phyloP scores from a whole-genome alignment of 2,888 invertebrate species.

The Stegophylla sp. region DNA sequence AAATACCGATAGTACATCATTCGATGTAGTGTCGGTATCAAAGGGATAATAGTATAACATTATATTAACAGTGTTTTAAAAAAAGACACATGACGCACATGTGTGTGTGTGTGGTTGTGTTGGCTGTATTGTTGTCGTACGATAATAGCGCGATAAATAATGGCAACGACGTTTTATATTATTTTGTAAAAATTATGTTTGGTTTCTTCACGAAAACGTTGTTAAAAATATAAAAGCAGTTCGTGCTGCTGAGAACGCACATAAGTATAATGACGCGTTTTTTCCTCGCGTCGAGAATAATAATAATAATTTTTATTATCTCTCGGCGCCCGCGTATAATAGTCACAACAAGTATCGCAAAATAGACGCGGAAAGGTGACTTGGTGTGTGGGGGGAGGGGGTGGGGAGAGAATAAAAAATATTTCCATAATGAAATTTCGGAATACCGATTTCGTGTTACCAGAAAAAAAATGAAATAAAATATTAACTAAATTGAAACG shows the following conservation, averaged over 20 bases:
- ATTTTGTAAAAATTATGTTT: not conserved
- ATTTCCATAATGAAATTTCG: not conserved
- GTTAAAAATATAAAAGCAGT: not conserved
- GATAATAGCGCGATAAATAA: constrained; percentile 41
- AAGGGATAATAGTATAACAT: constrained; percentile 41
- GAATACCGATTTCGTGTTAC: not conserved
- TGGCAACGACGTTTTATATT: constrained; percentile 3
- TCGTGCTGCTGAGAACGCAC: too few species aligned
- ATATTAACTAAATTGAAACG: not conserved
- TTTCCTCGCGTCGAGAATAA: not conserved
- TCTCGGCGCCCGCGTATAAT: not conserved
- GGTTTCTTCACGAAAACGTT: constrained; percentile 26
- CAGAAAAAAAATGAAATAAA: not conserved
- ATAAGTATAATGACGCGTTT: not conserved
- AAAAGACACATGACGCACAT: constrained; percentile 52
- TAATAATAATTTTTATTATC: constrained; percentile 12
- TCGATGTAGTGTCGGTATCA: not conserved
- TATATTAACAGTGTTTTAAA: constrained; percentile 39
- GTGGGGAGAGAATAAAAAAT: not conserved
- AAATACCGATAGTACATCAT: constrained; percentile 23
- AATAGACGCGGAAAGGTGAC: not conserved
- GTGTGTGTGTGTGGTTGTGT: not conserved
- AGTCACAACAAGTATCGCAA: not conserved
- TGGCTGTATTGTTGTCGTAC: not conserved
- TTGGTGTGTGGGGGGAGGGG: too few species aligned